Evolutionary conservation across 2,797 vertebrate species (phyloP).

Genomic region (Sebastes nivosus): DNA sequence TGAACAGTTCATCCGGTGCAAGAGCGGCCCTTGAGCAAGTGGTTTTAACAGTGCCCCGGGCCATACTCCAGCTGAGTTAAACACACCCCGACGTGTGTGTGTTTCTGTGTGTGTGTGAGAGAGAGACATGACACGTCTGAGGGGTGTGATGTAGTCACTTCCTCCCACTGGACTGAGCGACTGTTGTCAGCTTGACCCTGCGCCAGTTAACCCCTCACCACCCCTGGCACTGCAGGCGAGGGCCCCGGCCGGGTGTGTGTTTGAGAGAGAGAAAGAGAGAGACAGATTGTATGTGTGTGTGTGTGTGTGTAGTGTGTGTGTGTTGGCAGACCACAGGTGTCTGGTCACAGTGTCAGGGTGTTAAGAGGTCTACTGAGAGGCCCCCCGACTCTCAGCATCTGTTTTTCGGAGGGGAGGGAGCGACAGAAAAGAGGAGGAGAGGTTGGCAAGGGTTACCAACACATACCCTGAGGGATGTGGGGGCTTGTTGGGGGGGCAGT

Average conservation of each 20-base stretch:
- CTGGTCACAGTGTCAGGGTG: conserved; percentile 80
- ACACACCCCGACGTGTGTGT: conserved; percentile 67
- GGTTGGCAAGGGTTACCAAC: conserved; percentile 84
- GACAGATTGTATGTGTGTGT: conserved; percentile 38
- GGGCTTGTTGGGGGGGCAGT: conserved; percentile 50
- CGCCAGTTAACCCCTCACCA: conserved; percentile 90
- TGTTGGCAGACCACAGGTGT: conserved; percentile 79
- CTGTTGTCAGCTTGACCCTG: conserved; percentile 89
- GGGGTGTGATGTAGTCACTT: conserved; percentile 83
- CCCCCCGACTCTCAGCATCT: conserved; percentile 79
- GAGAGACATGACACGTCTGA: conserved; percentile 70
- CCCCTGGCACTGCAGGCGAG: conserved; percentile 83
- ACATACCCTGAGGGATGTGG: conserved; percentile 75
- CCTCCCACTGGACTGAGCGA: conserved; percentile 84
- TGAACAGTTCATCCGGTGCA: conserved; percentile 62
- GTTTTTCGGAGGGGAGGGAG: conserved; percentile 78
- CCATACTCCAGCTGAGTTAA: conserved; percentile 74
- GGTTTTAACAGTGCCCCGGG: conserved; percentile 71
- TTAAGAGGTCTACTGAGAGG: conserved; percentile 79
- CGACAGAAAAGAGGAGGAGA: conserved; percentile 74
- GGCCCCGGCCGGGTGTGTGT: conserved; percentile 78
- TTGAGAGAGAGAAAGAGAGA: conserved; percentile 46
- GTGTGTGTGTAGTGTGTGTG: conserved; percentile 59
- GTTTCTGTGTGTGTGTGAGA: conserved; percentile 28
- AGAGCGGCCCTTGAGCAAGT: conserved; percentile 53